Conservation (phyloP, 1,140 invertebrate species). For the Heliconius hermathena region DNA sequence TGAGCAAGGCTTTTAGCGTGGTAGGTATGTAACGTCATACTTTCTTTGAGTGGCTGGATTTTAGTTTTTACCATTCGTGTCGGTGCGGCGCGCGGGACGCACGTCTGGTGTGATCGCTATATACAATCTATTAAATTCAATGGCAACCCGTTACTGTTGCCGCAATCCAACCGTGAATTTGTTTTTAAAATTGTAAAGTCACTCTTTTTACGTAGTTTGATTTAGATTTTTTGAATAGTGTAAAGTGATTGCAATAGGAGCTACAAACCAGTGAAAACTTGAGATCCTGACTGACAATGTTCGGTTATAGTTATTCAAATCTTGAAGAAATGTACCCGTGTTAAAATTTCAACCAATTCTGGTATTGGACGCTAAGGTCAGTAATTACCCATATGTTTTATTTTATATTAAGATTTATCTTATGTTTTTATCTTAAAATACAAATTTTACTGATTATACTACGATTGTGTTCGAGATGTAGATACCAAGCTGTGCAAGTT, state of each 20-base stretch:
- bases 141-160: constrained; percentile 47
- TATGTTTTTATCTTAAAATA: background rate
- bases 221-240: constrained; percentile 56
- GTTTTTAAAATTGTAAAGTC: constrained; percentile 55
- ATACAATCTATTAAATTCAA: constrained; percentile 38
- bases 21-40: constrained; percentile 69
- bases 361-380: constrained; percentile 14
- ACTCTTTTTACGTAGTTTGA: constrained; percentile 42
- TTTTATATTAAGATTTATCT: constrained; percentile 9
- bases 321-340: constrained; percentile 35
- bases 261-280: constrained; percentile 53
- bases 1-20: constrained; percentile 64
- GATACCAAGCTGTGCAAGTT: background rate
- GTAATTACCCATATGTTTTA: constrained; percentile 18
- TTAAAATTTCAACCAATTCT: constrained; percentile 24
- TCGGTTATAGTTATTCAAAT: constrained; percentile 47
- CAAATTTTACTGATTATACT: too few relatives aligned
- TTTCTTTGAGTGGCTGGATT: constrained; percentile 73
- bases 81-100: constrained; percentile 55
- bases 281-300: constrained; percentile 60
- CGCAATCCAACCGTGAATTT: constrained; percentile 65
- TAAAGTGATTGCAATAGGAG: constrained; percentile 51
- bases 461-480: background rate
- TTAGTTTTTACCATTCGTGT: constrained; percentile 62
- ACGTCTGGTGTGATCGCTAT: constrained; percentile 47